Evolutionary conservation across 2,888 invertebrate species (phyloP), one percentile per base, ranked within the genome.

Genomic region (Cheilosia vernalis): DNA sequence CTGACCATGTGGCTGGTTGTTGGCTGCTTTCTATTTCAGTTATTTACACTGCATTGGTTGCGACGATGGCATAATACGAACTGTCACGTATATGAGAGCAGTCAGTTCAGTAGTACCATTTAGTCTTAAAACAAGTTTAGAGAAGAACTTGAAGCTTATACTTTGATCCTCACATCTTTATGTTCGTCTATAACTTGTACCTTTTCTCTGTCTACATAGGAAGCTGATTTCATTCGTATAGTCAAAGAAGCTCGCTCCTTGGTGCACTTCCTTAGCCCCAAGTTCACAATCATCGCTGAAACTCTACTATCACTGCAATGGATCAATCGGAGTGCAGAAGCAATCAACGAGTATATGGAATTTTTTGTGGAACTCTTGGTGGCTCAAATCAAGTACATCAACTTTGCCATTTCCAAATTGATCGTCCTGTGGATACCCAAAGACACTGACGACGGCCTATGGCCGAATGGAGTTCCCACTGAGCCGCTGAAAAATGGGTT

Each of bases 331-430:
- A 91, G 92, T 37, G 76, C 56, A 0, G 87, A 91, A 21, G 92
- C 92, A 56, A 92, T 94, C 0, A 89, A 91, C 40, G 93, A 93
- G 40, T 96, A 94, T 89, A 93, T 94, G 89, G 93, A 93, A 55
- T 95, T 96, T 89, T 90, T 95, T 40, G 91, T 95, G 42, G 95
- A 95, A 91, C 92, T 96, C 61, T 92, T 96, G 70, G 94, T 95
- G 55, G 95, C 95, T 1, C 95, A 96, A 87, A 94, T 94, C 87
- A 93, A 94, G 89, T 95, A 95, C 90, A 93, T 94, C 4, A 93
- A 93, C 87, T 92, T 93, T 88, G 94, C 94, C 10, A 92, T 96
- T 53, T 92, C 93, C 60, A 94, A 93, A 89, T 90, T 96, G 67
- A 92, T 96, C n/a, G 89, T 90, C 40, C 92, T 93, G 56, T 95